Percentiles rank a stretch among this genome's conserved stretches.
Conservation (phyloP, 2,113 vertebrate species). For the Stigmatopora nigra region DNA sequence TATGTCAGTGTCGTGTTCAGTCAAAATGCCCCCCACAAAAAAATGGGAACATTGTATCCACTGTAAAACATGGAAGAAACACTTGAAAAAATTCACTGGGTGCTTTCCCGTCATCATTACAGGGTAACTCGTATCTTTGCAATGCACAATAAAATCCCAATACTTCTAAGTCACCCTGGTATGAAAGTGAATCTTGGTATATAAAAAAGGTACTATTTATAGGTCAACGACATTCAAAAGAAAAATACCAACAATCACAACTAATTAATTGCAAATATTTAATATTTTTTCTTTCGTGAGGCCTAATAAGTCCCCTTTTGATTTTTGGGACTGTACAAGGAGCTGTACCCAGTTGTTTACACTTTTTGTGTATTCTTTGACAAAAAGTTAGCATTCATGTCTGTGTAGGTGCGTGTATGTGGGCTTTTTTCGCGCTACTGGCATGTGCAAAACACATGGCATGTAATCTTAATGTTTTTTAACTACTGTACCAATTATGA, state of each 20-base stretch:
- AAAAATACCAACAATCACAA: not conserved
- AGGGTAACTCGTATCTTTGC: not conserved
- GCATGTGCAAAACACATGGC: constrained; percentile 22
- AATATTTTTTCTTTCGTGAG: not conserved
- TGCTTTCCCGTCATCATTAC: too few relatives aligned
- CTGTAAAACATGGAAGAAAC: not conserved
- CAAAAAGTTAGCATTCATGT: too few relatives aligned
- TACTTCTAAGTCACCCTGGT: not conserved
- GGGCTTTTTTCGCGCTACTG: too few relatives aligned
- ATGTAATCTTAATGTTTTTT: not conserved
- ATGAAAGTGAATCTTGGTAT: not conserved
- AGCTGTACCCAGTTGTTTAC: not conserved
- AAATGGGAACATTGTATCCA: not conserved
- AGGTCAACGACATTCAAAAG: not conserved
- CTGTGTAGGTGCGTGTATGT: too few relatives aligned
- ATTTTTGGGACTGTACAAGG: not conserved
- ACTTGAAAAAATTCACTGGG: not conserved
- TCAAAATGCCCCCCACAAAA: too few relatives aligned
- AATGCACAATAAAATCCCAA: not conserved
- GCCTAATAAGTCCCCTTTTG: not conserved
- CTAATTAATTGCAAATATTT: too few relatives aligned
- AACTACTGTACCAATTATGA: constrained; percentile 25
- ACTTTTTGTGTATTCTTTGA: not conserved
- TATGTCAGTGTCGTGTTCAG: too few relatives aligned
- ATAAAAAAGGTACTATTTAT: not conserved